Evolutionary conservation across 2,113 vertebrate species (phyloP).

Genomic region (Potamarius usumacintae): DNA sequence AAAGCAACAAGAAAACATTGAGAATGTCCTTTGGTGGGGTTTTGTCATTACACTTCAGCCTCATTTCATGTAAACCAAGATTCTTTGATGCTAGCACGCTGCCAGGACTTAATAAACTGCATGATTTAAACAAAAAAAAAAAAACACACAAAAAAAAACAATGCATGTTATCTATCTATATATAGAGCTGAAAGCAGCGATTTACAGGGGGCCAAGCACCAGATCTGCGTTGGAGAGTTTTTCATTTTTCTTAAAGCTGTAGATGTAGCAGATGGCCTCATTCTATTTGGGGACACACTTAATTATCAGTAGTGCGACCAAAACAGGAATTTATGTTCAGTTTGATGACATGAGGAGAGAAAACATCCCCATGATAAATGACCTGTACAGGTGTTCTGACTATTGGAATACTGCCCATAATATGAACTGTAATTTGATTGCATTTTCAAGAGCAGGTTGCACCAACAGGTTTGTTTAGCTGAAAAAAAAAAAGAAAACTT

Average conservation of each 20-base stretch:
- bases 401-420: background rate
- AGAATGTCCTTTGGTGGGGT: constrained; percentile 99
- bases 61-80: constrained; percentile 98
- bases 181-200: constrained; percentile 20
- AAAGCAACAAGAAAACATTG: constrained; percentile 99
- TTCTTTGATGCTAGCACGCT: constrained; percentile 97
- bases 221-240: background rate
- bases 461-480: background rate
- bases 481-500: constrained; percentile 29
- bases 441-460: background rate
- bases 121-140: constrained; percentile 73
- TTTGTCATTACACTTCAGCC: constrained; percentile 87
- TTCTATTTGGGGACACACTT: background rate
- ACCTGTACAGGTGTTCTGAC: constrained; percentile 7
- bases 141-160: constrained; percentile 50
- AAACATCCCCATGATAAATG: background rate
- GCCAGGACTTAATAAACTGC: constrained; percentile 92
- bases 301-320: background rate
- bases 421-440: background rate
- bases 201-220: constrained; percentile 15
- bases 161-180: background rate
- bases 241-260: background rate
- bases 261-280: background rate
- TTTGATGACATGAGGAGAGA: background rate
- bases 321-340: background rate